Percentiles rank a stretch among this genome's conserved stretches.
Conservation (phyloP, 2,888 invertebrate species). For the Drosophila monieri region DNA sequence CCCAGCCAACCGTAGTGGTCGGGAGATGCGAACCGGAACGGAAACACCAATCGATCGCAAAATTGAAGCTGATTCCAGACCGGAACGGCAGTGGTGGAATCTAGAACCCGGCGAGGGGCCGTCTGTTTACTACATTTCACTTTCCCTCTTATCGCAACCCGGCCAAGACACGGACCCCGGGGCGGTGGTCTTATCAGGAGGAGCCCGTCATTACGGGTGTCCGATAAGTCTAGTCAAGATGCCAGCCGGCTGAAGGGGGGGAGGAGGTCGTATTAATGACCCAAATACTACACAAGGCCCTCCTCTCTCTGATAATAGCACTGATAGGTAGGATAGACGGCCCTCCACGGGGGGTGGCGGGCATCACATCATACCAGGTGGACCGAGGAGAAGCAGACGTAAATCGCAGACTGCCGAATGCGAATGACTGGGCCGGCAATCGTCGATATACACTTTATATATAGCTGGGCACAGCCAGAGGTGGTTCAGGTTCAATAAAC, state of each 20-base stretch:
- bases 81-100: background rate
- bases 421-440: background rate
- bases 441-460: constrained; percentile 1
- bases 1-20: background rate
- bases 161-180: background rate
- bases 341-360: background rate
- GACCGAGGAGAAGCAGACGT: constrained; percentile 5
- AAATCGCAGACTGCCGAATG: constrained; percentile 16
- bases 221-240: constrained; percentile 33
- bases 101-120: background rate
- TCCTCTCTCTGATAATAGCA: constrained; percentile 6
- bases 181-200: constrained; percentile 13
- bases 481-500: constrained; percentile 68
- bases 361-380: too few relatives aligned
- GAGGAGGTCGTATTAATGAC: constrained; percentile 25
- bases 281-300: constrained; percentile 22
- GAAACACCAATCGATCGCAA: constrained; percentile 2
- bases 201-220: constrained; percentile 24
- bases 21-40: constrained; percentile 5
- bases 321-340: background rate
- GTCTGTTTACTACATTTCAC: constrained; percentile 21
- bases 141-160: constrained; percentile 22
- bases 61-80: background rate
- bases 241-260: background rate
- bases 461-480: background rate